phyloP scores from a whole-genome alignment of 2,888 invertebrate genomes.

The Strigamia crassipes region DNA sequence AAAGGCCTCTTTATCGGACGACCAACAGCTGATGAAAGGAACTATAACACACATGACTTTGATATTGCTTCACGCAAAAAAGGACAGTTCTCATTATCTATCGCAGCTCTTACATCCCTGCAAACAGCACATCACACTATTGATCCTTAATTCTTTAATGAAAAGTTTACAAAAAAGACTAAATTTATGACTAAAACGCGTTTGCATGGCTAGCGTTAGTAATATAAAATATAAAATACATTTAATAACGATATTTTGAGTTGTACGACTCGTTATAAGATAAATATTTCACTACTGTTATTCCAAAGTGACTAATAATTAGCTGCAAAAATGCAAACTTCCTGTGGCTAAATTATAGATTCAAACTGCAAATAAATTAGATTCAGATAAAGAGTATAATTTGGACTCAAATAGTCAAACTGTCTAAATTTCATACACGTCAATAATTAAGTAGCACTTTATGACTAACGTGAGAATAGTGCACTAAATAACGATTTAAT shows the following conservation, averaged over 20 bases:
- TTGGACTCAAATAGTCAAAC: neutral
- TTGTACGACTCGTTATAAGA: neutral
- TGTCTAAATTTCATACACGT: neutral
- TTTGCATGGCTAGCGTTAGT: too few species aligned
- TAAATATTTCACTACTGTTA: neutral
- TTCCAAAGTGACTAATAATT: slow-evolving; percentile 12
- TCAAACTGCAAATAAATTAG: slow-evolving; percentile 3
- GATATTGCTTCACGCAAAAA: neutral
- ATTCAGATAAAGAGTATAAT: neutral
- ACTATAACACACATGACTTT: slow-evolving; percentile 12
- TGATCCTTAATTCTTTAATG: slow-evolving; percentile 12
- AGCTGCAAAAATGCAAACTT: neutral
- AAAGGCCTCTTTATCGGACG: slow-evolving; percentile 43
- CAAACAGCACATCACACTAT: slow-evolving; percentile 15
- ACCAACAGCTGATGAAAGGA: slow-evolving; percentile 45
- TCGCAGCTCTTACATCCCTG: slow-evolving; percentile 1
- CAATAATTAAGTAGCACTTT: too few species aligned
- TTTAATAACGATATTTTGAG: too few species aligned
- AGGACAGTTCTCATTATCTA: neutral
- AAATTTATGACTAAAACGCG: too few species aligned
- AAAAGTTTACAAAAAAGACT: neutral
- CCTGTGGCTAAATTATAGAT: slow-evolving; percentile 1
- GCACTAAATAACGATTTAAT: too few species aligned
- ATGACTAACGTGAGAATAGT: too few species aligned
- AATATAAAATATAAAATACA: too few species aligned